Evolutionary conservation across 2,888 invertebrate genomes (phyloP), one percentile per base, ranked within the genome.

Genomic region (Leptopilina syphax): DNA sequence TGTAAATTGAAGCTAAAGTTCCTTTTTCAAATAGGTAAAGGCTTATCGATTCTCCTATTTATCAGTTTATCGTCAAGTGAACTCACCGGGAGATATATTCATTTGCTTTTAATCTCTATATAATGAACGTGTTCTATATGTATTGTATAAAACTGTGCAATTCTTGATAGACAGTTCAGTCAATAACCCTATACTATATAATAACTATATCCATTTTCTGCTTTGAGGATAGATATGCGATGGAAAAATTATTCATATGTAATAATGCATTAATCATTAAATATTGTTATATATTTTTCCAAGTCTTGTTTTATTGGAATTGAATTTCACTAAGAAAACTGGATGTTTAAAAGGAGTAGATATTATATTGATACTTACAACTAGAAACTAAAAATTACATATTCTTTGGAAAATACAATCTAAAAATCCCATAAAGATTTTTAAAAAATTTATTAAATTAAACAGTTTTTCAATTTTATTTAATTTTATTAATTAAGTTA

Each of bases 121-220:
- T 24, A 68, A 47, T 18, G 68, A 68, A 68, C 3, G 4, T 50
- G 50, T 47, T 50, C 47, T 10, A 50, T 24, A 47, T 12, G 34
- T 65, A 68, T 44, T 34, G 18, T 68, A 68, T 68, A 68, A 67
- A 18, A 67, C n/a, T 44, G 18, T 47, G 67, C 13, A 6, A 67
- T 66, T 6, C 65, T 34, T 34, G 47, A 34, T 13, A 57, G 54
- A 70, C 70, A 54, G 54, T 70, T 70, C 54, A 87, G 87, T 86
- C 88, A 87, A 87, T 86, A 87, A 87, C 88, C 87, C 84, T 79
- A 82, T 34, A 34, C 34, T 81, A 65, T 13, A 76, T 76, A 79
- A 82, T 18, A 18, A 18, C 18, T 18, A 18, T 87, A 87, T 87
- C 87, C 88, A 87, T 87, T 87, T 87, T 85, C 81, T 78, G 78